Conservation (phyloP, 2,113 vertebrate species). For the Lucifuga dentata region DNA sequence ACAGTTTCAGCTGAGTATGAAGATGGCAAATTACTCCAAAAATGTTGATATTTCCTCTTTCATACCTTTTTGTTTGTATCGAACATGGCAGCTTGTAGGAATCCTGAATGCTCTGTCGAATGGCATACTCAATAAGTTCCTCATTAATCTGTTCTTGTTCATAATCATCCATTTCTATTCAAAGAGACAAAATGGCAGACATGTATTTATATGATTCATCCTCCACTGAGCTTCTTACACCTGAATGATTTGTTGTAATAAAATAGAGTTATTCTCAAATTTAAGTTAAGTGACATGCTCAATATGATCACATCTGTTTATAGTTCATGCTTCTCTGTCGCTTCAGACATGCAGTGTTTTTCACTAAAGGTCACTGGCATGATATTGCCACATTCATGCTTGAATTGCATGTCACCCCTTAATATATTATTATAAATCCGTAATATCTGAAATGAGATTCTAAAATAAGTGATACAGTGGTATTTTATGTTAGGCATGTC, state of each 20-base stretch:
- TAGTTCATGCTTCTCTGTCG: background rate
- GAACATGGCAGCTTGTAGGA: constrained; percentile 58
- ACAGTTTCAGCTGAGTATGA: too few relatives aligned
- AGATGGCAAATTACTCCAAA: too few relatives aligned
- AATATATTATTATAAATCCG: background rate
- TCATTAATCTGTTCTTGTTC: constrained; percentile 80
- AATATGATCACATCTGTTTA: constrained; percentile 1
- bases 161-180: constrained; percentile 78
- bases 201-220: too few relatives aligned
- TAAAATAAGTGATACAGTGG: background rate
- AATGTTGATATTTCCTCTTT: too few relatives aligned
- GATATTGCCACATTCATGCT: background rate
- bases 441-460: background rate
- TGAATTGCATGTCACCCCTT: background rate
- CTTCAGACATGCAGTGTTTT: constrained; percentile 14
- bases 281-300: background rate
- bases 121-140: constrained; percentile 84
- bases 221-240: background rate
- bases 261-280: too few relatives aligned
- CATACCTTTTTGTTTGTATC: constrained; percentile 78
- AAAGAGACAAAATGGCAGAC: background rate
- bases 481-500: background rate
- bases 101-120: constrained; percentile 87
- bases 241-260: background rate
- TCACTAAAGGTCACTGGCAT: background rate